A percentile compares a stretch with the other conserved stretches of the same genome.
phyloP scores from a whole-genome alignment of 2,797 vertebrate species.

The Megaceryle alcyon region DNA sequence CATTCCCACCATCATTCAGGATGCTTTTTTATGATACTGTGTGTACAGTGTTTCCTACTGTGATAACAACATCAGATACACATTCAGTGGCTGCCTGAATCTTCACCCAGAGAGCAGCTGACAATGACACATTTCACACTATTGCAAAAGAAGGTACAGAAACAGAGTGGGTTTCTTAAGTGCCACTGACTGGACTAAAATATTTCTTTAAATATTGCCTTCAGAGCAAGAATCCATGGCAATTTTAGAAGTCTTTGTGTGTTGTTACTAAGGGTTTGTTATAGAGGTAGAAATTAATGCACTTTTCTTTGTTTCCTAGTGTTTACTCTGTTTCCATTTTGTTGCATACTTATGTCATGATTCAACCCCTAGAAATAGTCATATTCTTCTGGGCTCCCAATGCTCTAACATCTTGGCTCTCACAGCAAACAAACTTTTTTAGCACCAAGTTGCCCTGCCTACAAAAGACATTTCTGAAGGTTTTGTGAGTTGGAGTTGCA shows the following conservation, averaged over 20 bases:
- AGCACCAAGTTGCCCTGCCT: conserved; percentile 28
- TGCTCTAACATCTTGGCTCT: conserved; percentile 21
- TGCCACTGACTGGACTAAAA: neutral
- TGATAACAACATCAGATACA: neutral
- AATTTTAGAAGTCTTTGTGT: neutral
- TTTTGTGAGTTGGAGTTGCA: conserved; percentile 51
- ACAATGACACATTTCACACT: neutral
- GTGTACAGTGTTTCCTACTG: neutral
- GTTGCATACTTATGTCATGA: conserved; percentile 45
- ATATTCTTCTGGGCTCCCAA: conserved; percentile 31
- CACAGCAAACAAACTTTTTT: conserved; percentile 37
- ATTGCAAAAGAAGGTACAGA: neutral
- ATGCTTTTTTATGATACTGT: neutral
- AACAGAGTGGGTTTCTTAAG: neutral
- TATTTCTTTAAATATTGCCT: neutral
- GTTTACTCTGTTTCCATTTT: conserved; percentile 61
- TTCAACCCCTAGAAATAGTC: conserved; percentile 41
- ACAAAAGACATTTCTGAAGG: conserved; percentile 27
- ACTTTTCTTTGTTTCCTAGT: conserved; percentile 37
- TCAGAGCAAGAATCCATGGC: neutral
- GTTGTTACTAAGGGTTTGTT: neutral
- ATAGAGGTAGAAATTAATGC: neutral
- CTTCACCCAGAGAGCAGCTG: neutral
- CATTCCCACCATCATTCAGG: neutral
- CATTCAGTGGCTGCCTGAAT: neutral